Conservation (phyloP, 2,113 vertebrate species). For the Leuciscus idus region DNA sequence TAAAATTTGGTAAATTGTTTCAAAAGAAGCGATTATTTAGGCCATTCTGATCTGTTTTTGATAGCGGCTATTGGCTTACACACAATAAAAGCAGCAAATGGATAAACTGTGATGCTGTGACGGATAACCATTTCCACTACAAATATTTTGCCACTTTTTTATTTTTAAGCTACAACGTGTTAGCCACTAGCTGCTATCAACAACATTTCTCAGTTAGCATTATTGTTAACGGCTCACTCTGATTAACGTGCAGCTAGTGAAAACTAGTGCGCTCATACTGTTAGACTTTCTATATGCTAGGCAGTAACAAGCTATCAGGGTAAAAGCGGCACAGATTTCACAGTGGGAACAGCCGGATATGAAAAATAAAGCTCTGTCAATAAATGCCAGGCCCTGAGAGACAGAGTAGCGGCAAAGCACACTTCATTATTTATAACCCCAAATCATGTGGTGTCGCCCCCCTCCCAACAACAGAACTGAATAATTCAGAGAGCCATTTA, state of each 20-base stretch:
- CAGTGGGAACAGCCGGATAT: slow-evolving; percentile 15
- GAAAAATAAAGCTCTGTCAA: slow-evolving; percentile 45
- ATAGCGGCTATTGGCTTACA: background rate
- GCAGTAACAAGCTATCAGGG: slow-evolving; percentile 20
- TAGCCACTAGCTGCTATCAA: background rate
- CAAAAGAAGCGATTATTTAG: background rate
- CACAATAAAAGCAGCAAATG: background rate
- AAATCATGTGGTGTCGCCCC: slow-evolving; percentile 31
- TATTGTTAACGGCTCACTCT: background rate
- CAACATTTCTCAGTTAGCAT: background rate
- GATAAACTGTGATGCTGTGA: no score
- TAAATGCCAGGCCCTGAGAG: slow-evolving; percentile 53
- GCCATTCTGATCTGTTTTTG: background rate
- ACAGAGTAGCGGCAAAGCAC: slow-evolving; percentile 32
- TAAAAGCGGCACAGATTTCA: background rate
- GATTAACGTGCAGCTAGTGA: background rate
- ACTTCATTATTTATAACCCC: slow-evolving; percentile 59
- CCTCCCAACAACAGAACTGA: slow-evolving; percentile 6
- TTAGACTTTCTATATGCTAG: slow-evolving; percentile 1
- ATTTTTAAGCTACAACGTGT: background rate
- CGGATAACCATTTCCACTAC: background rate
- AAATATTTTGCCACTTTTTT: background rate
- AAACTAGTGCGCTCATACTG: background rate
- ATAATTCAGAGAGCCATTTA: slow-evolving; percentile 57
- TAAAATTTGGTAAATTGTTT: background rate